Base-by-base conservation (phyloP, 2,113 vertebrate genomes). In the Channa maculata region DNA sequence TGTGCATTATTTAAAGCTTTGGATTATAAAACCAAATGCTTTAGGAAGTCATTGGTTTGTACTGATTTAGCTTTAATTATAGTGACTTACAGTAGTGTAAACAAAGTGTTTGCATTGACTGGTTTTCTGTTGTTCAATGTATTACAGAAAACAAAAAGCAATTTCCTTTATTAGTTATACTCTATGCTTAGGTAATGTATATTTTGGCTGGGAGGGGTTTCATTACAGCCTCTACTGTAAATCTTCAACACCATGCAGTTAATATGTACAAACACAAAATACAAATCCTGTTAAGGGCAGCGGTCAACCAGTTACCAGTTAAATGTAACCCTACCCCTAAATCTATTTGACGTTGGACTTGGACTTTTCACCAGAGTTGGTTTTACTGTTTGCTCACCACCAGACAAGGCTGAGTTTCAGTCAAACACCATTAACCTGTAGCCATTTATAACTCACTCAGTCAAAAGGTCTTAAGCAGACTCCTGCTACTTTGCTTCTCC, bases 1-100 rank as follows among this genome's bases (percentile, higher is more conserved):
- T 36, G 15, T 78, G 46, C 46, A 65, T 57, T 51, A 65, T 37
- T 58, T 37, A 44, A 57, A 43, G 8, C 33, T 62, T 55, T 24
- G 6, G 8, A 13, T 34, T 50, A 8, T 63, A 3, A 1, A 63
- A 57, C 8, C 8, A 50, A 10, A 51, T 57, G 44, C 6, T 43
- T 77, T 48, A 24, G 8, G 53, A 68, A 36, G 15, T n/a, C 12
- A 5, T 57, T 41, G 37, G n/a, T 38, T 34, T n/a, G 62, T 5
- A 55, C 39, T 33, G 4, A 24, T 15, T 13, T 60, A 10, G 11
- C 12, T 7, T 61, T 33, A 3, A 55, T 55, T 54, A 44, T 5
- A 63, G 15, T 57, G 34, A 63, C 63, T 5, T n/a, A 24, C 24
- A 24, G 24, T 24, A 7, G 4, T 41, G 6, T 41, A 5, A 41